These are phyloP conservation scores for Tragelaphus imberbis DNA, from an alignment of 2,113 vertebrate genomes.

Conservation along the genomic window DNA sequence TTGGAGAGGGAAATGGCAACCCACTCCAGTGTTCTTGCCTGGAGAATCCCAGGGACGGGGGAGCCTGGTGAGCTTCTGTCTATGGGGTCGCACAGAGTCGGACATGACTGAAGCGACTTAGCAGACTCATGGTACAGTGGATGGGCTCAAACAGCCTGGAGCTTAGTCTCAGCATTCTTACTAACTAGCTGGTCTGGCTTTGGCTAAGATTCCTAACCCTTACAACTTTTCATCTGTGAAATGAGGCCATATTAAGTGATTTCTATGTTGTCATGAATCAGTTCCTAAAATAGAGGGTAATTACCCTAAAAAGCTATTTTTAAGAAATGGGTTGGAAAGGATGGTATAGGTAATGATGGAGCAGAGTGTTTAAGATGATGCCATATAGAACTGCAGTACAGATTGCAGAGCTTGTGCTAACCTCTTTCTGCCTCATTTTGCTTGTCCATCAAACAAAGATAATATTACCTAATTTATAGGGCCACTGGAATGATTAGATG, in stretches of 20 bases:
- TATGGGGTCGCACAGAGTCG: too few relatives aligned
- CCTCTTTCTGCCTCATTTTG: not conserved
- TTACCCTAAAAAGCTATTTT: not conserved
- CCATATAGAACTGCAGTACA: not conserved
- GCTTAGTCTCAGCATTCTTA: not conserved
- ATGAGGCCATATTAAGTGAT: not conserved
- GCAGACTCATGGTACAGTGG: not conserved
- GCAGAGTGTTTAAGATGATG: not conserved
- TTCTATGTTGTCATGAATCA: not conserved
- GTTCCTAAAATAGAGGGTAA: constrained; percentile 11
- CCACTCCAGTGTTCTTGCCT: too few relatives aligned
- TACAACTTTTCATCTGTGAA: not conserved
- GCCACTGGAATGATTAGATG: not conserved
- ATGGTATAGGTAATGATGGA: not conserved
- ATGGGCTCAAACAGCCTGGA: not conserved
- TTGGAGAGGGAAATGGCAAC: too few relatives aligned
- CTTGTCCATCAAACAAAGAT: not conserved
- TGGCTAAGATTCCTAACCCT: not conserved
- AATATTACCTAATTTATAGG: not conserved
- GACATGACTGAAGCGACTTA: too few relatives aligned
- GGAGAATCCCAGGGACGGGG: too few relatives aligned
- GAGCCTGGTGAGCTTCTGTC: too few relatives aligned
- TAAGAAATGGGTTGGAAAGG: not conserved
- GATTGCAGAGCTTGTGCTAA: not conserved
- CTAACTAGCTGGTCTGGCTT: not conserved